A percentile compares a stretch with the other conserved stretches of the same genome.
These are phyloP conservation scores for Lysandra coridon DNA, from an alignment of 2,888 invertebrate species.

Conservation along the genomic window DNA sequence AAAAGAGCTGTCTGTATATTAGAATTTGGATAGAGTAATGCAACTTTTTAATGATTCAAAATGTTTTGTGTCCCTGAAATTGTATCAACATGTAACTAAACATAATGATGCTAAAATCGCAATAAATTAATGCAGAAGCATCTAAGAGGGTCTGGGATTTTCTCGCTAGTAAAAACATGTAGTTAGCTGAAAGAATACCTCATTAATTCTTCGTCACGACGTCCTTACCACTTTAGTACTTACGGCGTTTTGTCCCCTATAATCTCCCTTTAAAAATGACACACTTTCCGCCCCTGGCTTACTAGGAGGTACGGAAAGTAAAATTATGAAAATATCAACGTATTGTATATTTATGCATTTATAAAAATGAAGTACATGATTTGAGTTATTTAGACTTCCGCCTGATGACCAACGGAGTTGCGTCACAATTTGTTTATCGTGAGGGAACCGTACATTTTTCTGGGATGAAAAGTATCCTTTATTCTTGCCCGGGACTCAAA, in stretches of 20 bases:
- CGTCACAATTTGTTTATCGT: too few species aligned
- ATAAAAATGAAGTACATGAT: background rate
- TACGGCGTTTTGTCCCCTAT: constrained; percentile 47
- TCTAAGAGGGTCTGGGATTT: background rate
- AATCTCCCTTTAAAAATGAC: constrained; percentile 43
- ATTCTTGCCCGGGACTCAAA: too few species aligned
- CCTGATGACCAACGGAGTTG: too few species aligned
- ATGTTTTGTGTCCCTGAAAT: too few species aligned
- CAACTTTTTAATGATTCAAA: too few species aligned
- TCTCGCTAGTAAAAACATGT: constrained; percentile 32
- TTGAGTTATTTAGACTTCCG: background rate
- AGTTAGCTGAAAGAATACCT: constrained; percentile 59
- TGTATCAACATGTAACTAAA: background rate
- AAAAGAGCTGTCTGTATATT: too few species aligned
- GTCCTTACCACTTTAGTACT: constrained; percentile 33
- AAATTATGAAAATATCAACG: background rate
- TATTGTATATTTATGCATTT: background rate
- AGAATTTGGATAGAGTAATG: too few species aligned
- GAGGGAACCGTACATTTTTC: too few species aligned
- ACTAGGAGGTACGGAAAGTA: background rate
- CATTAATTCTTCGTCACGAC: constrained; percentile 65
- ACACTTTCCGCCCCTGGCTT: constrained; percentile 25
- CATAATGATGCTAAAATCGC: background rate
- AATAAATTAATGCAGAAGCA: background rate
- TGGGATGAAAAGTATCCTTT: too few species aligned